These are phyloP conservation scores for Megalonaias nervosa DNA, from an alignment of 1,140 invertebrate species.

Conservation along the genomic window DNA sequence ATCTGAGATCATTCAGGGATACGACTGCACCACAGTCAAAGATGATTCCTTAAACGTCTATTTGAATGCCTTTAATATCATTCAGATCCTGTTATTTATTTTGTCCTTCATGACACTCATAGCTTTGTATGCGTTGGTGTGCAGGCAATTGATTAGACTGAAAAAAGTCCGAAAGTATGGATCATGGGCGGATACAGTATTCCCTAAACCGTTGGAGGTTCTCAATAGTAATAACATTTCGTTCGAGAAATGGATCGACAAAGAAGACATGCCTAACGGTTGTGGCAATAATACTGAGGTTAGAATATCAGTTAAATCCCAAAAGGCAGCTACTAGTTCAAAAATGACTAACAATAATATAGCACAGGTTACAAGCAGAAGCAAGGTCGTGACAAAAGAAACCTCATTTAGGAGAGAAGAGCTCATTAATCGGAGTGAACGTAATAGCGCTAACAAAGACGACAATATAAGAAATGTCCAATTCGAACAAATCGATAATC, in stretches of 20 bases:
- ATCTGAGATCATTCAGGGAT: constrained; percentile 2
- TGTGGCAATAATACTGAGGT: no score
- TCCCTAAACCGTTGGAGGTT: neutral
- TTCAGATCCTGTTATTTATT: constrained; percentile 15
- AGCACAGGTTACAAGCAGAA: no score
- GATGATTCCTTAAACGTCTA: constrained; percentile 8
- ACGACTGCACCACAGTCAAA: constrained; percentile 20
- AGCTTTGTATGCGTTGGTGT: constrained; percentile 23
- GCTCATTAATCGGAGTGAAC: no score
- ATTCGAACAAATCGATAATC: neutral
- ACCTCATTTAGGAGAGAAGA: no score
- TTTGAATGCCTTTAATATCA: constrained; percentile 19
- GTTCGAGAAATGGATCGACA: neutral
- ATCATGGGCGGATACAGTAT: neutral
- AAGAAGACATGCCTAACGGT: neutral
- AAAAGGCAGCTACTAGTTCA: no score
- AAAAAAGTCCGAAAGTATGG: constrained; percentile 2
- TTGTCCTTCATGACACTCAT: neutral
- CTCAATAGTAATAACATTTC: neutral
- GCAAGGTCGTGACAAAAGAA: no score
- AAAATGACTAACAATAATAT: no score
- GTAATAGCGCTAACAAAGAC: no score
- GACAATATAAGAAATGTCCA: no score
- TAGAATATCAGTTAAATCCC: no score
- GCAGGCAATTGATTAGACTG: constrained; percentile 4